phyloP scores from a whole-genome alignment of 1,140 invertebrate species.

The Pinna nobilis region DNA sequence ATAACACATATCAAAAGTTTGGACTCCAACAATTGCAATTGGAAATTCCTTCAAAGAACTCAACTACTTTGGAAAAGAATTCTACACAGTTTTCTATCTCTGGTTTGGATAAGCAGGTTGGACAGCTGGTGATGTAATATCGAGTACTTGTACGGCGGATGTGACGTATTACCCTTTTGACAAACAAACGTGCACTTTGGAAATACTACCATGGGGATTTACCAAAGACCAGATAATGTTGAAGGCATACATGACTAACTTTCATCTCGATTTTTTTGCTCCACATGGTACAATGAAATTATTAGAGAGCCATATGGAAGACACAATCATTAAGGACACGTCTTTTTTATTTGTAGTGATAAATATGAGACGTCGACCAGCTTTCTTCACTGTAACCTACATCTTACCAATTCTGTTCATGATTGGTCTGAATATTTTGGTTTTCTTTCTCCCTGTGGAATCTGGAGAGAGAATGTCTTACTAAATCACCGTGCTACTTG shows the following conservation, averaged over 20 bases:
- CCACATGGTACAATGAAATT: conserved; percentile 11
- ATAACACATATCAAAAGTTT: no score
- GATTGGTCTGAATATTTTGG: conserved; percentile 22
- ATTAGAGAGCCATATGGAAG: neutral
- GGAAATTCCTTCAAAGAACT: no score
- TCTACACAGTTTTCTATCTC: no score
- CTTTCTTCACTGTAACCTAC: conserved; percentile 10
- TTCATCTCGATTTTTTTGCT: neutral
- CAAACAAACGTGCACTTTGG: conserved; percentile 9
- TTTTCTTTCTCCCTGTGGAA: conserved; percentile 33
- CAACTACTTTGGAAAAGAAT: no score
- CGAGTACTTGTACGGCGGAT: conserved; percentile 9
- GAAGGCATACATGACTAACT: neutral
- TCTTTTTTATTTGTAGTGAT: conserved; percentile 3
- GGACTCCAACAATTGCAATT: no score
- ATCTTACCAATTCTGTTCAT: conserved; percentile 34
- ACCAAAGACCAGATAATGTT: neutral
- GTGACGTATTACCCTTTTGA: conserved; percentile 33
- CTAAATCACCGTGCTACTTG: conserved; percentile 30
- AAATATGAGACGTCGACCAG: conserved; percentile 9
- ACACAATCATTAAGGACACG: neutral
- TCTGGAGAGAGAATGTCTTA: conserved; percentile 38
- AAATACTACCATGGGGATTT: neutral
- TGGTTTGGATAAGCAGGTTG: conserved; percentile 1
- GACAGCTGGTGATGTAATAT: conserved; percentile 22